These are phyloP conservation scores for Protonibea diacanthus DNA, from an alignment of 2,797 vertebrate species.

Conservation along the genomic window DNA sequence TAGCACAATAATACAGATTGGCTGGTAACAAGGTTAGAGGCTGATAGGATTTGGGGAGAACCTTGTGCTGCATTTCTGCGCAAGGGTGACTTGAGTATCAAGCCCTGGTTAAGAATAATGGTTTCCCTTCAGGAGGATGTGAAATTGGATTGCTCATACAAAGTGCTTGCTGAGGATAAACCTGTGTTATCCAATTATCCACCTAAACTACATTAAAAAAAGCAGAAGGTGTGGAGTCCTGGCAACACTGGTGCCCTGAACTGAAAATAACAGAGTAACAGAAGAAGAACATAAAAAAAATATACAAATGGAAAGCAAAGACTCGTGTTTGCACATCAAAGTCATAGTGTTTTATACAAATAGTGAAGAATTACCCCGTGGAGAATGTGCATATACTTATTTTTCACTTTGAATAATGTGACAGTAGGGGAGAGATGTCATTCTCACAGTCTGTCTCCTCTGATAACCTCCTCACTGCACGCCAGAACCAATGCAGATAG, in stretches of 20 bases:
- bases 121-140: constrained; percentile 88
- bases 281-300: not conserved
- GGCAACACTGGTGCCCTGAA: constrained; percentile 77
- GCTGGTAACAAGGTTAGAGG: constrained; percentile 88
- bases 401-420: constrained; percentile 23
- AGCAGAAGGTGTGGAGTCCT: constrained; percentile 80
- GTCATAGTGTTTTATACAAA: constrained; percentile 33
- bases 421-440: constrained; percentile 8
- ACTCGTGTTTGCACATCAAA: constrained; percentile 30
- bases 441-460: constrained; percentile 39
- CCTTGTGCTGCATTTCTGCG: constrained; percentile 84
- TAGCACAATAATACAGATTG: constrained; percentile 90
- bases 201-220: constrained; percentile 86
- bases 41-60: constrained; percentile 88
- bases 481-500: constrained; percentile 78
- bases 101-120: constrained; percentile 89
- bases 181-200: constrained; percentile 91
- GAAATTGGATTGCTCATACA: constrained; percentile 92
- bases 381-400: constrained; percentile 15
- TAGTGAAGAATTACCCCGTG: constrained; percentile 24
- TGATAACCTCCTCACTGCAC: constrained; percentile 57
- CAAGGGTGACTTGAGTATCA: constrained; percentile 87
- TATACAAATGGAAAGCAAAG: constrained; percentile 50
- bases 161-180: constrained; percentile 90
- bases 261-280: constrained; percentile 60